These are phyloP conservation scores for Apaloderma vittatum DNA, from an alignment of 2,113 vertebrate species.

Conservation along the genomic window DNA sequence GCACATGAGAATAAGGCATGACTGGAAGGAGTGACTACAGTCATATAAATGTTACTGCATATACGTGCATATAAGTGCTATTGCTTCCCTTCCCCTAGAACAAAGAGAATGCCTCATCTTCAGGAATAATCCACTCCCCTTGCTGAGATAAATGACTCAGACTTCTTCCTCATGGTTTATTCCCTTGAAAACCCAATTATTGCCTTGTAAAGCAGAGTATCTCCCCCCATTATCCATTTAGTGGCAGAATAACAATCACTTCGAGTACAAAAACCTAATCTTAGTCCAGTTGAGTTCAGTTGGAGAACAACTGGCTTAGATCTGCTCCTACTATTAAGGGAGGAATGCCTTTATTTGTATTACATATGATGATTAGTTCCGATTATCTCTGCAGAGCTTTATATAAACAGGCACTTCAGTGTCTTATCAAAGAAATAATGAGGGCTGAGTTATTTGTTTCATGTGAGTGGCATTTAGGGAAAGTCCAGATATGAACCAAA, in stretches of 20 bases:
- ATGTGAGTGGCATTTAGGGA: conserved; percentile 6
- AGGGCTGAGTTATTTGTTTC: conserved; percentile 44
- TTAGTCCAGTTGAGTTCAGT: conserved; percentile 40
- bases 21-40: background rate
- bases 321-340: conserved; percentile 28
- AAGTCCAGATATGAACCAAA: conserved; percentile 33
- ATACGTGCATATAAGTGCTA: background rate
- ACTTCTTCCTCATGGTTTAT: conserved; percentile 41
- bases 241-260: conserved; percentile 25
- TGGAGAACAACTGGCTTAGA: conserved; percentile 54
- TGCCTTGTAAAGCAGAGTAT: conserved; percentile 73
- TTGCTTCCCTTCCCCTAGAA: background rate
- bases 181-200: conserved; percentile 66
- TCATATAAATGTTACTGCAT: too few relatives aligned
- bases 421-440: conserved; percentile 59
- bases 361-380: conserved; percentile 43
- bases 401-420: conserved; percentile 55
- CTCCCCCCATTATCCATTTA: conserved; percentile 55
- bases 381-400: conserved; percentile 57
- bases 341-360: conserved; percentile 63
- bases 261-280: background rate
- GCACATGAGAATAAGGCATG: background rate
- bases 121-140: conserved; percentile 44
- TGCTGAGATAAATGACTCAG: conserved; percentile 50
- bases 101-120: conserved; percentile 52